Conservation (phyloP, 2,888 invertebrate species). For the Agrotis segetum region DNA sequence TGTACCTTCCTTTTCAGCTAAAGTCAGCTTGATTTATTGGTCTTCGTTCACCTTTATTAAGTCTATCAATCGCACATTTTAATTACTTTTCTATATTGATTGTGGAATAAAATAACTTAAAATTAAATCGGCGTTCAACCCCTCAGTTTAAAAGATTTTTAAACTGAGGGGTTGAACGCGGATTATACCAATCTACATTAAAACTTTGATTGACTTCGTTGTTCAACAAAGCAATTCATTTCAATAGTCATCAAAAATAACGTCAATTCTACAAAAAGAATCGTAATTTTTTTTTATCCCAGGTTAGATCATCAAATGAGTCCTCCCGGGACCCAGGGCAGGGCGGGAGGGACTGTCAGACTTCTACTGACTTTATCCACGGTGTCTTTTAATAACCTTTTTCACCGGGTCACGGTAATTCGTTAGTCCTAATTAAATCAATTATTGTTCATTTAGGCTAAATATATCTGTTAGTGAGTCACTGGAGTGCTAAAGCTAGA, state of each 20-base stretch:
- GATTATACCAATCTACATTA: not conserved
- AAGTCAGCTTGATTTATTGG: too few species aligned
- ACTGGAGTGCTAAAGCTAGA: constrained; percentile 49
- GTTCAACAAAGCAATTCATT: not conserved
- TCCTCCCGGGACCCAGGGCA: too few species aligned
- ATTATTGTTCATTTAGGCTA: constrained; percentile 35
- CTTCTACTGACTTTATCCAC: too few species aligned
- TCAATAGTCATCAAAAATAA: not conserved
- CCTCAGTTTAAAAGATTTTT: too few species aligned
- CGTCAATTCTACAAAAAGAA: not conserved
- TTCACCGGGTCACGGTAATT: too few species aligned
- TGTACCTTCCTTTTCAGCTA: too few species aligned
- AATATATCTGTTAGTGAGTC: constrained; percentile 57
- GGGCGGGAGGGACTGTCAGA: too few species aligned
- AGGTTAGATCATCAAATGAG: too few species aligned
- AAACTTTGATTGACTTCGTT: not conserved
- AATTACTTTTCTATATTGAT: not conserved
- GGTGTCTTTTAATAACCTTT: too few species aligned
- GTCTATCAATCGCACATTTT: not conserved
- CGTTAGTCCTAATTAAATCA: constrained; percentile 20
- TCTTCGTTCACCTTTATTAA: not conserved
- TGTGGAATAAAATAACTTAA: not conserved
- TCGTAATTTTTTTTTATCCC: not conserved
- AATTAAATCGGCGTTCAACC: too few species aligned
- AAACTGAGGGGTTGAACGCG: too few species aligned